Base-by-base conservation (phyloP, 2,888 invertebrate genomes). In the Acleris laterana region DNA sequence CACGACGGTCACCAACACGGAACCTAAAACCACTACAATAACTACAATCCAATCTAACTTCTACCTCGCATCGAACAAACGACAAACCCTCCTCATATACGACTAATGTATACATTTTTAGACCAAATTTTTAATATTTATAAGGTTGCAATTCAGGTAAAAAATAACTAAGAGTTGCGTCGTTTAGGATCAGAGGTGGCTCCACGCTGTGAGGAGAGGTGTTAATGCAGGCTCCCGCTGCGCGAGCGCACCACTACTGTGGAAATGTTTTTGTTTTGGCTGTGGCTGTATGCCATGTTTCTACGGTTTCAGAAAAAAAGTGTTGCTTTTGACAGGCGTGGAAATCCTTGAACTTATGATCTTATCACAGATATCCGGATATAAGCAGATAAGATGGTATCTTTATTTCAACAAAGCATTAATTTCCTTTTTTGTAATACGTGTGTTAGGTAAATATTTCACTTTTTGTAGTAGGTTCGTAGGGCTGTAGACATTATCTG, bases 181-280 rank as follows among this genome's bases (percentile, higher is more conserved):
- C 55, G 6, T 38, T 50, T 28, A 17, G 16, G 7, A 60, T 25
- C 55, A 38, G 63, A 69, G 63, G 69, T 61, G 69, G 68, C 53
- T 62, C 56, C 85, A 78, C 71, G 78, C 75, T 60, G 85, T 55
- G 82, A 71, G 77, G 78, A 77, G 81, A 84, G 83, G 89, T 88
- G 89, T 83, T 84, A 86, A 89, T 78, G 73, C 75, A 70, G 77
- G 67, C 82, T 72, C 88, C 88, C 79, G 80, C 81, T 72, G 84
- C 67, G 75, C 61, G 22, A 4, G 60, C 64, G 59, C 56, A 50
- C 20, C 52, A 61, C 50, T 17, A 55, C 42, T 52, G 19, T 62
- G 56, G 65, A 62, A 48, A 38, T 11, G 64, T n/a, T 48, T 60
- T 53, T 64, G 19, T 55, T 55, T 60, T 48, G 44, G 74, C 32